Conservation (phyloP, 2,888 invertebrate genomes). For the Lottia gigantea region DNA sequence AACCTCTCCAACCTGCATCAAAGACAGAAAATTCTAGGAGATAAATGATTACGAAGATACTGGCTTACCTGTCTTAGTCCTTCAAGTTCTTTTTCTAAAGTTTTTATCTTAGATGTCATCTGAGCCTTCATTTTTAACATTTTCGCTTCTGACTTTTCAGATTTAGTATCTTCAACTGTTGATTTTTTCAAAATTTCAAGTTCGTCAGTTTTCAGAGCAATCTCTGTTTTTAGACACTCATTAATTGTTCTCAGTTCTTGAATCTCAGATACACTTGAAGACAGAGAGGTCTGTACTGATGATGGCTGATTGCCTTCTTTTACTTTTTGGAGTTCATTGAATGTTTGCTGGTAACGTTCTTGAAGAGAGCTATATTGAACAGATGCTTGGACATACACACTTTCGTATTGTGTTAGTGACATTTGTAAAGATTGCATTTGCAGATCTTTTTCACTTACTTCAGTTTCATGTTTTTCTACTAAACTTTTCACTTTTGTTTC, state of each 20-base stretch:
- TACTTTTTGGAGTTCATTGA: slow-evolving; percentile 28
- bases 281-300: slow-evolving; percentile 11
- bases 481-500: slow-evolving; percentile 70
- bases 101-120: slow-evolving; percentile 61
- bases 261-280: slow-evolving; percentile 66
- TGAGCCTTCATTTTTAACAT: slow-evolving; percentile 64
- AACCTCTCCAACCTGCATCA: no score
- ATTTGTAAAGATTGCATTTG: slow-evolving; percentile 63
- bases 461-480: slow-evolving; percentile 56
- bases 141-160: slow-evolving; percentile 55
- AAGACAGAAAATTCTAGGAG: no score
- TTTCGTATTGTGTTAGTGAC: slow-evolving; percentile 50
- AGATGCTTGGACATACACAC: slow-evolving; percentile 56
- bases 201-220: slow-evolving; percentile 68
- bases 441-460: slow-evolving; percentile 70
- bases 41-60: no score
- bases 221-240: slow-evolving; percentile 23
- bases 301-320: slow-evolving; percentile 13
- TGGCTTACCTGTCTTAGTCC: slow-evolving; percentile 69
- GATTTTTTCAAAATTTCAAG: no score
- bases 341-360: slow-evolving; percentile 56
- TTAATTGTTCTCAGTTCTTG: slow-evolving; percentile 67
- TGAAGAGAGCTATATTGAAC: slow-evolving; percentile 56
- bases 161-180: no score
- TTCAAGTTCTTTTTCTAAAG: slow-evolving; percentile 68